Conservation (phyloP, 2,113 vertebrate species). For the Hucho hucho region DNA sequence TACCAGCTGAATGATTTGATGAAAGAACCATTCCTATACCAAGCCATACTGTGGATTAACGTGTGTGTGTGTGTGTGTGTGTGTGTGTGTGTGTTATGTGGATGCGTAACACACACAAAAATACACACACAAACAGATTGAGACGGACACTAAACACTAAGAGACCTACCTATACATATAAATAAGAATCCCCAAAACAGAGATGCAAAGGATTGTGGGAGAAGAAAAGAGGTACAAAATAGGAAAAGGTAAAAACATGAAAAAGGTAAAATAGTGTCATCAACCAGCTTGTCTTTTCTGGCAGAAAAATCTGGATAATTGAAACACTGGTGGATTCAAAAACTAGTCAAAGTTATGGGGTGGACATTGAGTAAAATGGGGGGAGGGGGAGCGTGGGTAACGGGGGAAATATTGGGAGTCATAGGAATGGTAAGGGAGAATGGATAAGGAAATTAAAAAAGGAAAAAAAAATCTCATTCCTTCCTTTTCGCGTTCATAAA, state of each 20-base stretch:
- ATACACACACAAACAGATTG: slow-evolving; percentile 51
- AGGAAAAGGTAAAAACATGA: slow-evolving; percentile 63
- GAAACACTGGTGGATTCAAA: slow-evolving; percentile 57
- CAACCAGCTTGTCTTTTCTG: slow-evolving; percentile 16
- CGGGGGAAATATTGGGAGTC: slow-evolving; percentile 59
- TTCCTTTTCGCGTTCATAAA: slow-evolving; percentile 71
- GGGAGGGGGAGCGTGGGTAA: slow-evolving; percentile 21
- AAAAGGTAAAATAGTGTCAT: slow-evolving; percentile 54
- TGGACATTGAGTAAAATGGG: slow-evolving; percentile 44
- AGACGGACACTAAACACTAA: slow-evolving; percentile 59
- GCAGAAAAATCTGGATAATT: slow-evolving; percentile 33
- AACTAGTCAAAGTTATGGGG: slow-evolving; percentile 63
- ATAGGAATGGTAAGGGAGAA: slow-evolving; percentile 48
- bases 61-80: slow-evolving; percentile 38
- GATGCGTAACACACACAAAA: slow-evolving; percentile 45
- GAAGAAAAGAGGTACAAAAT: slow-evolving; percentile 51
- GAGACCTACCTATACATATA: slow-evolving; percentile 76
- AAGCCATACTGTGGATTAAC: slow-evolving; percentile 23
- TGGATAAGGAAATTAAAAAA: slow-evolving; percentile 40
- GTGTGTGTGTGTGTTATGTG: slow-evolving; percentile 39
- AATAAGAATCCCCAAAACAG: slow-evolving; percentile 67
- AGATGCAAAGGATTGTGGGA: slow-evolving; percentile 65
- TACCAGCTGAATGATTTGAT: slow-evolving; percentile 53
- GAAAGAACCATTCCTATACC: slow-evolving; percentile 41
- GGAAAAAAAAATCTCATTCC: slow-evolving; percentile 41